Base-by-base conservation (phyloP, 2,888 invertebrate species). In the Leptopterna dolabrata region DNA sequence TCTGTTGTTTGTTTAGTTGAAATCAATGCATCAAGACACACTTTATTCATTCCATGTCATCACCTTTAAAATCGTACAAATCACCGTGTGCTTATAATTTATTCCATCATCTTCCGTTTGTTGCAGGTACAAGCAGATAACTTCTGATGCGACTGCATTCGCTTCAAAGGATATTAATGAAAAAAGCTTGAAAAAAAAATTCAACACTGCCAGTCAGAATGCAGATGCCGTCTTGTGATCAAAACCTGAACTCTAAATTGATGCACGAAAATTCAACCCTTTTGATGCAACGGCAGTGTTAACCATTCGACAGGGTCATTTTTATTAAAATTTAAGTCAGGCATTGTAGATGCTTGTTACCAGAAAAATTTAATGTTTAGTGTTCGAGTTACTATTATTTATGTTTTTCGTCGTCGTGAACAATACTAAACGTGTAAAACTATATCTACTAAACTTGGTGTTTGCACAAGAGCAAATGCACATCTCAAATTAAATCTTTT, bases 311-410 rank as follows among this genome's bases (percentile, higher is more conserved):
- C 83, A 83, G 83, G 83, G 83, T 83, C 83, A 81, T 81, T 81
- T 81, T 63, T 83, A 83, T 63, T 83, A 83, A 63, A 19, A n/a
- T 82, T 82, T 83, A 63, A 70, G 71, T 43, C 83, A 70, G 36
- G 83, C 83, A 45, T 78, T 78, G n/a, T 83, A 83, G 83, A 83
- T 41, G 83, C 83, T 83, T 83, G 83, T 83, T 83, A 83, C 83
- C 83, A 83, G 70, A 83, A 70, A 83, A 83, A 36, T 14, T 83
- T 83, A 55, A 63, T 63, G 55, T 83, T 83, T 83, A 83, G 83
- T 70, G 83, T 83, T 83, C 63, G 55, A 81, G 45, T 81, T 51
- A 81, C 24, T 51, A 36, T 51, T 55, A 70, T 63, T 36, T 45
- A 19, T 83, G n/a, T 83, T 70, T 30, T 63, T 70, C 24, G 83